Percentiles rank a stretch among this genome's conserved stretches.
phyloP scores from a whole-genome alignment of 92 coral and sea anemone genomes.

The Isaurus tuberculatus region DNA sequence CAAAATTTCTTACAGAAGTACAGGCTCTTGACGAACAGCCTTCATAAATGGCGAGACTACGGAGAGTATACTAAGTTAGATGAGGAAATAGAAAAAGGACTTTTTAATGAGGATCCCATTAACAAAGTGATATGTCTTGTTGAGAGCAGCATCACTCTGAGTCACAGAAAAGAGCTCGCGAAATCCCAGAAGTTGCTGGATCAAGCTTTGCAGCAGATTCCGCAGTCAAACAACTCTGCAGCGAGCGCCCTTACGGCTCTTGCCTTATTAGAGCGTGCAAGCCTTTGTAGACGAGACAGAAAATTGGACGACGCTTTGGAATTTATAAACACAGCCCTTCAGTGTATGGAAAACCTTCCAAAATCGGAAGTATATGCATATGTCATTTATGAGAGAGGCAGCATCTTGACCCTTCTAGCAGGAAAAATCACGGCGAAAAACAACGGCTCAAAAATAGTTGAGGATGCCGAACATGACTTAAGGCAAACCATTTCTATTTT shows the following conservation, averaged over 20 bases:
- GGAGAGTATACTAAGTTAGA: not conserved
- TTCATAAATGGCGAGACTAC: not conserved
- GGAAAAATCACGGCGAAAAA: not conserved
- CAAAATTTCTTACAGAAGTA: not conserved
- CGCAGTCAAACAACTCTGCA: not conserved
- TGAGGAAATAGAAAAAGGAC: not conserved
- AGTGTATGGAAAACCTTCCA: slow-evolving; percentile 1
- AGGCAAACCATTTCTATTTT: not conserved
- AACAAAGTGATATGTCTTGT: not conserved
- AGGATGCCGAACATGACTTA: not conserved
- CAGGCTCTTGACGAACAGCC: not conserved
- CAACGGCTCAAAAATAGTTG: not conserved
- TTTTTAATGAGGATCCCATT: not conserved
- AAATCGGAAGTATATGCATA: not conserved
- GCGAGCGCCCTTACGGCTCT: not conserved
- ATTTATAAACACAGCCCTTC: not conserved
- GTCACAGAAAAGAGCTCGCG: not conserved
- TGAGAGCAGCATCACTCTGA: not conserved
- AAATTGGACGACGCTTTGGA: not conserved
- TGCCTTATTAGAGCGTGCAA: not conserved
- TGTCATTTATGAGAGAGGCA: slow-evolving; percentile 16
- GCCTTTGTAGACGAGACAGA: not conserved
- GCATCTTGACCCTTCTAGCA: not conserved
- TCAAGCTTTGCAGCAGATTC: not conserved
- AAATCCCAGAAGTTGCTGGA: not conserved